Conservation (phyloP, 2,113 vertebrate species). For the Brachyhypopomus occidentalis region DNA sequence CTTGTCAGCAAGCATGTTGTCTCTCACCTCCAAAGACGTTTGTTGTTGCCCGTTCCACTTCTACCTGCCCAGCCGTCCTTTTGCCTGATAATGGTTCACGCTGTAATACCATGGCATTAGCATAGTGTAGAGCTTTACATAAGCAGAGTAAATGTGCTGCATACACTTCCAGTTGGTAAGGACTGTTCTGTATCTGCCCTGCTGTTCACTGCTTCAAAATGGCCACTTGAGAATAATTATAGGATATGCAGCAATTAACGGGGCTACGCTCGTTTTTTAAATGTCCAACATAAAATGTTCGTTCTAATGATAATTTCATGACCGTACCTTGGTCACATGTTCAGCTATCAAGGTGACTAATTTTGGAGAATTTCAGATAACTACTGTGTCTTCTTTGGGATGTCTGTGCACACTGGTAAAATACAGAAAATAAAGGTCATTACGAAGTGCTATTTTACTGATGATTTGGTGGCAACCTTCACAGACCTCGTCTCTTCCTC, state of each 20-base stretch:
- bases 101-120: conserved; percentile 46
- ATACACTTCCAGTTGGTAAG: conserved; percentile 39
- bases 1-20: conserved; percentile 27
- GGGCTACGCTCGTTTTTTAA: conserved; percentile 34
- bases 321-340: not conserved
- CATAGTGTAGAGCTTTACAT: conserved; percentile 45
- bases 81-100: conserved; percentile 30
- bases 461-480: too few species aligned
- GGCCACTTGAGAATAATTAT: conserved; percentile 43
- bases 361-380: too few species aligned
- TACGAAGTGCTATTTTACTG: too few species aligned
- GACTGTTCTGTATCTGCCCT: conserved; percentile 23
- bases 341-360: too few species aligned
- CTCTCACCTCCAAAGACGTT: conserved; percentile 11
- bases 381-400: too few species aligned
- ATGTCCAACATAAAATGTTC: not conserved
- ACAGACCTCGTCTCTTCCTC: too few species aligned
- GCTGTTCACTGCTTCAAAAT: conserved; percentile 13
- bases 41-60: conserved; percentile 28
- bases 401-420: too few species aligned
- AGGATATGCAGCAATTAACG: conserved; percentile 39
- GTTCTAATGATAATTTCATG: conserved; percentile 10
- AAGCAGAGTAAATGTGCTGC: conserved; percentile 38
- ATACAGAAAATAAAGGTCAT: too few species aligned
- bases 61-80: conserved; percentile 30